phyloP scores from a whole-genome alignment of 2,113 vertebrate genomes.

The Cyphomyrus discorhynchus region DNA sequence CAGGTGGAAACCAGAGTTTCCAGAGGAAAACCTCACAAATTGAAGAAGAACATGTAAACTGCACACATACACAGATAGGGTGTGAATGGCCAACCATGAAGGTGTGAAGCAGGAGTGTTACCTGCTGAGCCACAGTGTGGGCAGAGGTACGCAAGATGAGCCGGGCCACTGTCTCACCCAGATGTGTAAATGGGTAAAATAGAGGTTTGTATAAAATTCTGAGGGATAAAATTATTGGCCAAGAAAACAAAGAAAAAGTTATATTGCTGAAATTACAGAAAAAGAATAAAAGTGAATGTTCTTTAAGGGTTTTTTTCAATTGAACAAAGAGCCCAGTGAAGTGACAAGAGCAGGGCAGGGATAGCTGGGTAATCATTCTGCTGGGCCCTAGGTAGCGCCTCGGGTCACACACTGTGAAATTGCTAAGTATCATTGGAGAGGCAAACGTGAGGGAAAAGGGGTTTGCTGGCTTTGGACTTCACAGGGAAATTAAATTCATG shows the following conservation, averaged over 20 bases:
- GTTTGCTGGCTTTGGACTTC: background rate
- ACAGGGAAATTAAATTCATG: constrained; percentile 8
- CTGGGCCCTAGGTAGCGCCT: background rate
- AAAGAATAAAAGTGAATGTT: background rate
- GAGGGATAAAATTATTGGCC: background rate
- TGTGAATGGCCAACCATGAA: background rate
- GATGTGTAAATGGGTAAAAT: background rate
- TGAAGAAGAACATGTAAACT: background rate
- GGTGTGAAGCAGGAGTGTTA: background rate
- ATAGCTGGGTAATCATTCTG: background rate
- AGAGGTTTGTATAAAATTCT: background rate
- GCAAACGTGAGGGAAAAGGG: background rate
- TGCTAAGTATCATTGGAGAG: constrained; percentile 3
- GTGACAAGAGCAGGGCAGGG: background rate
- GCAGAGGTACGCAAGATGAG: background rate
- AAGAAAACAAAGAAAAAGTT: background rate
- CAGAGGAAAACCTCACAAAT: background rate
- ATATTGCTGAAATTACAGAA: constrained; percentile 4
- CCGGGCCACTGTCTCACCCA: background rate
- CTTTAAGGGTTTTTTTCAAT: background rate
- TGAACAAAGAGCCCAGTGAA: background rate
- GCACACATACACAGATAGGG: background rate
- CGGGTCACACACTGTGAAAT: background rate
- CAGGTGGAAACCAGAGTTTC: background rate
- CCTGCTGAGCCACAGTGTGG: background rate